Evolutionary conservation across 2,888 invertebrate genomes (phyloP), one percentile per base, ranked within the genome.

Genomic region (Subacronicta megacephala): DNA sequence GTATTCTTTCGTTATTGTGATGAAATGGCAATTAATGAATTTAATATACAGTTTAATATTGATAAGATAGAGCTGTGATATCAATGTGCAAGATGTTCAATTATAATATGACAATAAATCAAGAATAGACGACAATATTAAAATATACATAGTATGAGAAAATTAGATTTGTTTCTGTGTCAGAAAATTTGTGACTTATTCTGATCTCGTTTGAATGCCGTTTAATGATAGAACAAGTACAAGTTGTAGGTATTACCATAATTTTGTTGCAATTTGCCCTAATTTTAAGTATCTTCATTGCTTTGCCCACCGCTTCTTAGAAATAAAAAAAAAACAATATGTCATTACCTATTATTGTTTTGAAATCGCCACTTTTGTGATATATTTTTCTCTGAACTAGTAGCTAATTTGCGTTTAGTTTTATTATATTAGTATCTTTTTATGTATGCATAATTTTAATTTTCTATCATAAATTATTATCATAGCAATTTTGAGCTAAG

Each of bases 271-370:
- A 59, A 70, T 60, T 70, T 64, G 51, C 69, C 65, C 42, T 73
- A 45, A 56, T 71, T 55, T 64, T 76, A 67, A 62, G 60, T 67
- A 41, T 45, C 57, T 72, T 60, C 72, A 68, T 69, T 58, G 75
- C 77, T 75, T 78, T 45, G 50, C 78, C 78, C 78, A 78, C 78
- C 77, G 75, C 77, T 78, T 72, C 18, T 54, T 62, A 65, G 53
- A 38, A 41, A 56, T 64, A 53, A 43, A 56, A 53, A 56, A 53
- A 18, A 49, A 62, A 59, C 17, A 54, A 55, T 38, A 23, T 29
- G 44, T 51, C 18, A 36, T 36, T 63, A n/a, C n/a, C n/a, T n/a
- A 40, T 50, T 46, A 46, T 61, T 54, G 56, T 74, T 50, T 54
- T 51, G 46, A 60, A 43, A 59, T 58, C 45, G 71, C 74, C 52